Percentiles rank a stretch among this genome's conserved stretches.
phyloP scores from a whole-genome alignment of 2,888 invertebrate species.

The Apodemia mormo region DNA sequence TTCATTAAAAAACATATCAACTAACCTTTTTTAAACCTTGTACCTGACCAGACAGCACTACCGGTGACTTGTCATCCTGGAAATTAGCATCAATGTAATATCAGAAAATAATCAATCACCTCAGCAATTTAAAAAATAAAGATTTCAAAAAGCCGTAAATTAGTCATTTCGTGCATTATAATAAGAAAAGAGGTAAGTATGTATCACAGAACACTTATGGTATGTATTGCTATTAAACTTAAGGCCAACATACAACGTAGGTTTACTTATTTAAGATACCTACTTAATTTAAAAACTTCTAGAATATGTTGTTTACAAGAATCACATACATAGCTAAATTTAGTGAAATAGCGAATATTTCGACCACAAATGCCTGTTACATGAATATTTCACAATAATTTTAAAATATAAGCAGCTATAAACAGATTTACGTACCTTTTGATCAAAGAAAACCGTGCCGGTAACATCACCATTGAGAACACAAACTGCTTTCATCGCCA shows the following conservation, averaged over 20 bases:
- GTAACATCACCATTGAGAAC: conserved; percentile 92
- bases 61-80: conserved; percentile 84
- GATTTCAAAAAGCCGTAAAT: too few species aligned
- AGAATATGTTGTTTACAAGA: background rate
- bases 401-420: conserved; percentile 19
- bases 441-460: conserved; percentile 91
- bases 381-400: background rate
- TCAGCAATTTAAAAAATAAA: too few species aligned
- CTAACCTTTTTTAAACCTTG: conserved; percentile 88
- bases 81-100: conserved; percentile 38
- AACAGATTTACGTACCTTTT: conserved; percentile 76
- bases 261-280: background rate
- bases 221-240: too few species aligned
- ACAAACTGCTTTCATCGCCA: conserved; percentile 90
- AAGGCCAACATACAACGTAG: background rate
- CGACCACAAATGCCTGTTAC: background rate
- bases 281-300: background rate
- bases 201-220: too few species aligned
- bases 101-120: too few species aligned
- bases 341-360: background rate
- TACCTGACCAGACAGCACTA: conserved; percentile 91
- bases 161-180: too few species aligned
- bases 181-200: too few species aligned
- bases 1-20: background rate
- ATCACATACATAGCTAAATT: background rate